Evolutionary conservation across 1,140 invertebrate species (phyloP).

Genomic region (Zaprionus africanus): DNA sequence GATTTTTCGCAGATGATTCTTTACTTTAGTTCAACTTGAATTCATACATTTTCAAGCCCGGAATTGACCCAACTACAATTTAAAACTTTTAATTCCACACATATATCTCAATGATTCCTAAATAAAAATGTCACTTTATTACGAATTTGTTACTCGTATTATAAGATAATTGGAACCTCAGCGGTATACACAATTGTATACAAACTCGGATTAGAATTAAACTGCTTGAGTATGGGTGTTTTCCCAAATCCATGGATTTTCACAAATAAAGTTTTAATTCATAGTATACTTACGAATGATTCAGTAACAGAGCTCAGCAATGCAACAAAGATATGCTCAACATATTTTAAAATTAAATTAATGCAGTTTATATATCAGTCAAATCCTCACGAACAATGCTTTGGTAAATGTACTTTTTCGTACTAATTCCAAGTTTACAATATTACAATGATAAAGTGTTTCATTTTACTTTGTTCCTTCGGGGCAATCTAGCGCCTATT

Average conservation of each 20-base stretch:
- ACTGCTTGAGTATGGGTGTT: neutral
- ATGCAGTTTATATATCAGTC: conserved; percentile 20
- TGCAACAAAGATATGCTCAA: conserved; percentile 28
- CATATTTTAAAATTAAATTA: conserved; percentile 28
- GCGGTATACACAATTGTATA: conserved; percentile 1
- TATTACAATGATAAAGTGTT: conserved; percentile 17
- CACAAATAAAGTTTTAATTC: neutral
- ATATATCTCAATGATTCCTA: neutral
- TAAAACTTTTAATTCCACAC: neutral
- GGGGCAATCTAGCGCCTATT: conserved; percentile 15
- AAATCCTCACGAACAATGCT: conserved; percentile 39
- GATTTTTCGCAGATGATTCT: conserved; percentile 45
- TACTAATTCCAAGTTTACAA: conserved; percentile 27
- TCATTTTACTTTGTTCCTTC: conserved; percentile 2
- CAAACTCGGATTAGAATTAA: neutral
- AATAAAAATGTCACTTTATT: neutral
- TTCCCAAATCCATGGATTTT: neutral
- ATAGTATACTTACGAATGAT: neutral
- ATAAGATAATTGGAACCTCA: neutral
- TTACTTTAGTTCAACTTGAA: neutral
- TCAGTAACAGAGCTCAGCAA: conserved; percentile 36
- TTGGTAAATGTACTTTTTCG: conserved; percentile 36
- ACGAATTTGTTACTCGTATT: neutral
- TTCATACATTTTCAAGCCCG: conserved; percentile 7
- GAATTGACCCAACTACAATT: neutral